Evolutionary conservation across 2,113 vertebrate species (phyloP).

Genomic region (Pelecanus crispus): DNA sequence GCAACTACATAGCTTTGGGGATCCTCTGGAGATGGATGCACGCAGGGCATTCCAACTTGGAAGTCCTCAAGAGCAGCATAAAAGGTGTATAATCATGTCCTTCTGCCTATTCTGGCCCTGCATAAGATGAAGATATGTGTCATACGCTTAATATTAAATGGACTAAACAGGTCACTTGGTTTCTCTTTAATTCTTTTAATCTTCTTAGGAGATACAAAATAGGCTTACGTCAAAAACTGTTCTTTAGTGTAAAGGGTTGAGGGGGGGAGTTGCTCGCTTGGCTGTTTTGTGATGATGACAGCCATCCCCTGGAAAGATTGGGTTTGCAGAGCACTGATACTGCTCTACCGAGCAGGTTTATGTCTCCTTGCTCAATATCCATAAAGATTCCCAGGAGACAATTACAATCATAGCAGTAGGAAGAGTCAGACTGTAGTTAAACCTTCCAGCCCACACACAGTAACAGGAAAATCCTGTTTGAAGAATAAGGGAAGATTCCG

Average conservation of each 20-base stretch:
- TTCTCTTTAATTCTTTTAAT: constrained; percentile 43
- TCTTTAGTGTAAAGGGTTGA: background rate
- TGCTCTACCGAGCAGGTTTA: background rate
- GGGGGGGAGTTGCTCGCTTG: rapidly evolving
- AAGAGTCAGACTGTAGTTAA: background rate
- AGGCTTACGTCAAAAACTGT: constrained; percentile 24
- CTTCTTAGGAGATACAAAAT: constrained; percentile 18
- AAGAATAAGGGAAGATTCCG: background rate
- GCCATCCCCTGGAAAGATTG: background rate
- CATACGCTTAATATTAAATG: background rate
- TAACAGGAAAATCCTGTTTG: constrained; percentile 65
- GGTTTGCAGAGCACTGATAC: background rate
- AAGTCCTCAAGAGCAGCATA: background rate
- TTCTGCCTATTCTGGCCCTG: background rate
- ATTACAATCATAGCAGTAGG: background rate
- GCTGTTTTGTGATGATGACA: background rate
- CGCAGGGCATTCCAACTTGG: background rate
- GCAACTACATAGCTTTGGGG: background rate
- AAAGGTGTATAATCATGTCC: background rate
- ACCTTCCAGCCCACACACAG: background rate
- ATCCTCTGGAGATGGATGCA: background rate
- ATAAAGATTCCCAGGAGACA: background rate
- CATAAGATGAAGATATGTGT: background rate
- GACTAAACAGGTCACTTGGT: background rate
- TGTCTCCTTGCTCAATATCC: background rate